phyloP scores from a whole-genome alignment of 2,888 invertebrate genomes.

The Temnothorax unifasciatus region DNA sequence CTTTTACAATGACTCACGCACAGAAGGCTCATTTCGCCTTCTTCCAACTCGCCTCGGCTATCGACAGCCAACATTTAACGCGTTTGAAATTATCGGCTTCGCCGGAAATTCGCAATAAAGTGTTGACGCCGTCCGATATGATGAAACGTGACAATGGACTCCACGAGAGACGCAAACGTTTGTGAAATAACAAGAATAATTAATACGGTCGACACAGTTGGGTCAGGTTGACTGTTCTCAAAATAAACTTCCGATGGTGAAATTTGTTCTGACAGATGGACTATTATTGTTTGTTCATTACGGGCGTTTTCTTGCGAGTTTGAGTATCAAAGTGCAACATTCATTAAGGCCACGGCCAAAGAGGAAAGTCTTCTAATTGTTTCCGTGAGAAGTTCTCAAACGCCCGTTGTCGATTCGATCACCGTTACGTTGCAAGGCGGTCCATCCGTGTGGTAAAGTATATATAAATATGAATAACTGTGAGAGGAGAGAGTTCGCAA shows the following conservation, averaged over 20 bases:
- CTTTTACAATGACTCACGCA: slow-evolving; percentile 20
- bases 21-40: background rate
- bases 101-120: background rate
- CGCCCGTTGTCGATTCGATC: slow-evolving; percentile 8
- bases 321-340: slow-evolving; percentile 10
- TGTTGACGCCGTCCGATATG: background rate
- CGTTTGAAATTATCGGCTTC: background rate
- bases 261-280: background rate
- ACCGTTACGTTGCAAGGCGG: slow-evolving; percentile 15
- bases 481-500: slow-evolving; percentile 30
- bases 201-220: background rate
- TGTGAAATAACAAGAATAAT: slow-evolving; percentile 13
- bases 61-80: background rate
- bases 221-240: background rate
- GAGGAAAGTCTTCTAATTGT: slow-evolving; percentile 65
- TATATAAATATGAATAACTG: slow-evolving; percentile 41
- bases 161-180: background rate
- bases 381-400: slow-evolving; percentile 48
- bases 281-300: slow-evolving; percentile 8
- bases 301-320: background rate
- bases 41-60: background rate
- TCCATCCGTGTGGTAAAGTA: background rate
- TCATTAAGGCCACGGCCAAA: slow-evolving; percentile 64
- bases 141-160: background rate
- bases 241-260: slow-evolving; percentile 2